phyloP scores from a whole-genome alignment of 2,113 vertebrate species.

The Theristicus caerulescens region DNA sequence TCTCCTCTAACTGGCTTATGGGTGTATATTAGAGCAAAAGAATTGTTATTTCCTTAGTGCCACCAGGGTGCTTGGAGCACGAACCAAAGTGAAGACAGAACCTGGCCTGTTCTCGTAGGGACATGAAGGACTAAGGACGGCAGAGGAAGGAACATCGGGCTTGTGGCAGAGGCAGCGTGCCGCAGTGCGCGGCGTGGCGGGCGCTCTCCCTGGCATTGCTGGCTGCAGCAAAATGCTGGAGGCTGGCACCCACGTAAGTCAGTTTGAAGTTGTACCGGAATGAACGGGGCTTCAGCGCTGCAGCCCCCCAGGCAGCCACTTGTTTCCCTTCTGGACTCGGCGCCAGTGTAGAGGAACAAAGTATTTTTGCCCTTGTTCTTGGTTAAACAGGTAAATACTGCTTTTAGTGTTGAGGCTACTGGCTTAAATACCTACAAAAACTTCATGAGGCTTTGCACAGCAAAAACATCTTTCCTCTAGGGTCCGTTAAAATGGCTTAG shows the following conservation, averaged over 20 bases:
- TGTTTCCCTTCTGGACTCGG: neutral
- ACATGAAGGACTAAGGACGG: neutral
- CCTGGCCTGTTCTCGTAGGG: neutral
- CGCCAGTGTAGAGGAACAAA: neutral
- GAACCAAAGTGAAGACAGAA: neutral
- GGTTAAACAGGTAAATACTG: neutral
- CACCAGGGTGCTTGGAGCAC: neutral
- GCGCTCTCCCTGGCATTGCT: neutral
- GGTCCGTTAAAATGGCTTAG: neutral
- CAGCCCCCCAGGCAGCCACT: accelerated
- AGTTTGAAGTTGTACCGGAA: neutral
- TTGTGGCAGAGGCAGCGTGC: neutral
- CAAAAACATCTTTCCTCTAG: neutral
- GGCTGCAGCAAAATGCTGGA: neutral
- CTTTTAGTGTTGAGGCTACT: neutral
- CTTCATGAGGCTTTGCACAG: neutral
- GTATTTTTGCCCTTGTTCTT: neutral
- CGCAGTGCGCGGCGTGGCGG: accelerated
- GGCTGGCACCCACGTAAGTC: neutral
- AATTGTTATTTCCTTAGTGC: neutral
- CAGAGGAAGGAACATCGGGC: neutral
- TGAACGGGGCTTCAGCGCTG: neutral
- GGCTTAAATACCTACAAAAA: neutral
- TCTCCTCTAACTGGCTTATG: neutral
- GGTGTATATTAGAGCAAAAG: conserved; percentile 8